A percentile compares a stretch with the other conserved stretches of the same genome.
phyloP scores from a whole-genome alignment of 2,888 invertebrate species.

The Neocrepidodera transversa region DNA sequence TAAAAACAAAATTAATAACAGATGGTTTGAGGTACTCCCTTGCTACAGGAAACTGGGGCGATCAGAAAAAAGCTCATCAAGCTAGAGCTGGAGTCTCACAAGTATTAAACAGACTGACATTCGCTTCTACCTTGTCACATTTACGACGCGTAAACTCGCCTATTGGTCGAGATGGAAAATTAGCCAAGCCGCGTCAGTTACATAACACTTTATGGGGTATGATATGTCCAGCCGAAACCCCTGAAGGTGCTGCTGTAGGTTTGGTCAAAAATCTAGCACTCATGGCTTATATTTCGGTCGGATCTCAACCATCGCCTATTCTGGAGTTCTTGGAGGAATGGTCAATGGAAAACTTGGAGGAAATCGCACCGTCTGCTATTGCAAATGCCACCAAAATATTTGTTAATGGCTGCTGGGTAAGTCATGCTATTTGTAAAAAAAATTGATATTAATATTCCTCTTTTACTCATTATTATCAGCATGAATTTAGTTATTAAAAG shows the following conservation, averaged over 20 bases:
- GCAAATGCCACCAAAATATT: slow-evolving; percentile 99
- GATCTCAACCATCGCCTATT: slow-evolving; percentile 98
- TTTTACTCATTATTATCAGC: too few relatives aligned
- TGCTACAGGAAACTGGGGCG: slow-evolving; percentile 99
- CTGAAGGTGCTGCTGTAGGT: slow-evolving; percentile 96
- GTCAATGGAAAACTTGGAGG: slow-evolving; percentile 99
- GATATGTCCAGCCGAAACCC: slow-evolving; percentile 99
- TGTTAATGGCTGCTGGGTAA: slow-evolving; percentile 98
- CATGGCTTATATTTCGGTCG: slow-evolving; percentile 99
- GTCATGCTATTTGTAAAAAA: slow-evolving; percentile 19
- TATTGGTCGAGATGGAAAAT: slow-evolving; percentile 95
- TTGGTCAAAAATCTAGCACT: slow-evolving; percentile 98
- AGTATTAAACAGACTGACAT: slow-evolving; percentile 97
- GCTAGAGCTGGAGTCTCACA: slow-evolving; percentile 96
- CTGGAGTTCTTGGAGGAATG: slow-evolving; percentile 99
- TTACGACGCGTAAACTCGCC: slow-evolving; percentile 98
- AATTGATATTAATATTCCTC: too few relatives aligned
- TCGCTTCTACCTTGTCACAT: slow-evolving; percentile 98
- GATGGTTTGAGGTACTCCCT: slow-evolving; percentile 97
- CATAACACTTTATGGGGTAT: slow-evolving; percentile 99
- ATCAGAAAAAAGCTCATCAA: slow-evolving; percentile 99
- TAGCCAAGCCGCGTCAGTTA: slow-evolving; percentile 97
- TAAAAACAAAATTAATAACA: slow-evolving; percentile 97
- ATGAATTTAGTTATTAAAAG: too few relatives aligned
- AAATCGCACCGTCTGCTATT: slow-evolving; percentile 98